Evolutionary conservation across 2,888 invertebrate species (phyloP), one percentile per base, ranked within the genome.

Genomic region (Acronicta psi): DNA sequence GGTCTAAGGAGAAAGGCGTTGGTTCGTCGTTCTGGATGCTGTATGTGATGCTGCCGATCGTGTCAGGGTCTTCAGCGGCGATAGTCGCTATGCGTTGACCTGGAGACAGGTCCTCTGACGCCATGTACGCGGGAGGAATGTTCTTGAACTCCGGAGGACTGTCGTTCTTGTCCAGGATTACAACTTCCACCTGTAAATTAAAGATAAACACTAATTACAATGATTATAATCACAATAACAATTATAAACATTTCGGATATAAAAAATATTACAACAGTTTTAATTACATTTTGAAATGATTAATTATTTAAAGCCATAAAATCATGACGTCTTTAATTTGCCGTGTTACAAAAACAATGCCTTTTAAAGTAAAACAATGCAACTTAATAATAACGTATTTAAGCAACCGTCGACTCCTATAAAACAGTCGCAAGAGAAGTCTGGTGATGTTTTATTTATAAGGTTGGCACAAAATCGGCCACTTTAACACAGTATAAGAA

Each of bases 141-240:
- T 96, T 96, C 76, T 96, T 96, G 94, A 98, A 98, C 53, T 96
- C 96, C 4, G 99, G 99, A n/a, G 98, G 98, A 81, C 98, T 98
- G 94, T 99, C 99, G 89, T 99, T 99, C 91, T 97, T 97, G 93
- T 99, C 99, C 86, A 97, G 89, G 51, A 99, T 96, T 57, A 96
- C 96, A 75, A 99, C 96, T 88, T 96, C 96, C 77, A 98, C 97
- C 98, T 98, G 96, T 20, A 73, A 85, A 81, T 88, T 80, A 65
- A 69, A 17, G 13, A 34, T 34, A n/a, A 34, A 11, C 37, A 45
- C 25, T 7, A 11, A 5, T 60, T 59, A 68, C n/a, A 43, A 11
- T 10, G 2, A 2, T 10, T 29, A 34, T 36, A 25, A 13, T 6
- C 34, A 29, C 11, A 29, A 11, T 29, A 29, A 2, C 3, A 11